Evolutionary conservation across 2,888 invertebrate genomes (phyloP).

Genomic region (Baccha elongata): DNA sequence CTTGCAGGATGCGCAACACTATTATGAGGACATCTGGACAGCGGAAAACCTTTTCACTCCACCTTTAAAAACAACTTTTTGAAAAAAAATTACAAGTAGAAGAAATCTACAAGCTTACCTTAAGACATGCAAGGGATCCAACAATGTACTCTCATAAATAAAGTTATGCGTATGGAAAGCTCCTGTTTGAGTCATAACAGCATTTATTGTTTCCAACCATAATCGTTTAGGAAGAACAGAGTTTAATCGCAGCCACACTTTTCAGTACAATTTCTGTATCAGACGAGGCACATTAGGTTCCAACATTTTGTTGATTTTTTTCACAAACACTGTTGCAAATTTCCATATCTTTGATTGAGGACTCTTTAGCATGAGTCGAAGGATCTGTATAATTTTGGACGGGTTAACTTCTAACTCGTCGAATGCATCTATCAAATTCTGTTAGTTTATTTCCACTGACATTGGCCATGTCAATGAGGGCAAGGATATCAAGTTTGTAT

Average conservation of each 20-base stretch:
- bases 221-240: slow-evolving; percentile 94
- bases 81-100: not conserved
- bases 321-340: slow-evolving; percentile 91
- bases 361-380: slow-evolving; percentile 90
- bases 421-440: slow-evolving; percentile 87
- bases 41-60: slow-evolving; percentile 93
- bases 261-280: slow-evolving; percentile 93
- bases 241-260: slow-evolving; percentile 95
- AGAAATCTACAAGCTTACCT: slow-evolving; percentile 81
- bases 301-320: slow-evolving; percentile 90
- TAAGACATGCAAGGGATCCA: slow-evolving; percentile 90
- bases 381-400: slow-evolving; percentile 89
- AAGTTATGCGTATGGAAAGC: slow-evolving; percentile 84
- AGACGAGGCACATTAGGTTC: slow-evolving; percentile 91
- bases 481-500: slow-evolving; percentile 64
- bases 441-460: slow-evolving; percentile 72
- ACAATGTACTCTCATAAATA: slow-evolving; percentile 89
- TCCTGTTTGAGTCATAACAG: slow-evolving; percentile 87
- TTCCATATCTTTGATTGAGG: slow-evolving; percentile 94
- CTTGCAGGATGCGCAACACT: slow-evolving; percentile 91
- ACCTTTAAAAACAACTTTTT: slow-evolving; percentile 80
- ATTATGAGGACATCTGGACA: slow-evolving; percentile 95
- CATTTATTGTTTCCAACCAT: slow-evolving; percentile 96
- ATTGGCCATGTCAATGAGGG: slow-evolving; percentile 52
- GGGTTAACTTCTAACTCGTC: slow-evolving; percentile 88